phyloP scores from a whole-genome alignment of 2,888 invertebrate species.

The Endomychus coccineus region DNA sequence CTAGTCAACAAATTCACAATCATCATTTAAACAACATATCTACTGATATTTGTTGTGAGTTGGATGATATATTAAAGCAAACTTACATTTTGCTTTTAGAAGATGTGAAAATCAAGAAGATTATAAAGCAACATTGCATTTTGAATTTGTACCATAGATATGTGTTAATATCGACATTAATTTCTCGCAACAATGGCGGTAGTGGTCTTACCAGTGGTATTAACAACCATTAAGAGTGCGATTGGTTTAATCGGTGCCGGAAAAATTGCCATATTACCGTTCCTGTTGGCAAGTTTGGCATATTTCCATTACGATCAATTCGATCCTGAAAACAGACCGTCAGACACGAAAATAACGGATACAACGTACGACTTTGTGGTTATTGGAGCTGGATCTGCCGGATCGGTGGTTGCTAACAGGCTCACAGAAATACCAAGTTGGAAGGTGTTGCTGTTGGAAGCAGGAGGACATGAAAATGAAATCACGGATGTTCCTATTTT shows the following conservation, averaged over 20 bases:
- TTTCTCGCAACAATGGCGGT: too few species aligned
- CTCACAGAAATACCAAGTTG: constrained; percentile 69
- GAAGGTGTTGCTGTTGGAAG: constrained; percentile 74
- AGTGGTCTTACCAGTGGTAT: constrained; percentile 41
- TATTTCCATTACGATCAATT: constrained; percentile 80
- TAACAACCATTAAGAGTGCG: constrained; percentile 65
- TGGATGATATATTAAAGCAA: too few species aligned
- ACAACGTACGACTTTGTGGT: constrained; percentile 75
- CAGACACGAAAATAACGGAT: constrained; percentile 48
- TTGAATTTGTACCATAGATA: too few species aligned
- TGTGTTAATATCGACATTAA: too few species aligned
- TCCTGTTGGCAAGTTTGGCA: constrained; percentile 66
- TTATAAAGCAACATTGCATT: too few species aligned
- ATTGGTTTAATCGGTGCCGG: constrained; percentile 63
- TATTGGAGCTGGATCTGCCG: constrained; percentile 79
- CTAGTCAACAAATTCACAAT: too few species aligned
- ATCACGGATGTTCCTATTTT: constrained; percentile 79
- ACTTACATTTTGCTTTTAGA: too few species aligned
- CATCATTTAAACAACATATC: too few species aligned
- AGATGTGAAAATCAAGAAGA: too few species aligned
- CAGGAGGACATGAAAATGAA: constrained; percentile 82
- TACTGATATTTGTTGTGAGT: too few species aligned
- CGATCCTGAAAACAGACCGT: constrained; percentile 76
- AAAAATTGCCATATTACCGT: constrained; percentile 66
- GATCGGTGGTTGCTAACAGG: constrained; percentile 74